Evolutionary conservation across 2,113 vertebrate genomes (phyloP).

Genomic region (Coryphaenoides rupestris): DNA sequence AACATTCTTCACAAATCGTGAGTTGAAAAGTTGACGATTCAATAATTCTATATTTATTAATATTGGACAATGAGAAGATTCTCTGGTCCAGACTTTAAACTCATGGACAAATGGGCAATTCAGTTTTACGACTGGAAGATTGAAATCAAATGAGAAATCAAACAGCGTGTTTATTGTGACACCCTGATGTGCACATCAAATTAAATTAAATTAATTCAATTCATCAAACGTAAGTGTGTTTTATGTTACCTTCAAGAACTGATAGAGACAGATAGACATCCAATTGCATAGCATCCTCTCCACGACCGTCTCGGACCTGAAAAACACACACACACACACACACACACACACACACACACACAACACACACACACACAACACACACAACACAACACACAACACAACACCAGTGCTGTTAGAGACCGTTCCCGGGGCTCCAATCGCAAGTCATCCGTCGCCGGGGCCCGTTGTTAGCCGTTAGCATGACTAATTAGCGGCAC

Average conservation of each 20-base stretch:
- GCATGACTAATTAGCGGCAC: constrained; percentile 66
- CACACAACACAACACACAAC: neutral
- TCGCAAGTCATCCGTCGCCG: constrained; percentile 51
- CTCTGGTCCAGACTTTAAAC: too few species aligned
- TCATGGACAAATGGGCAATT: too few species aligned
- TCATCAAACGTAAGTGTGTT: neutral
- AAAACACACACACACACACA: constrained; percentile 28
- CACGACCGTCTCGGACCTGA: constrained; percentile 94
- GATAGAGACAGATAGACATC: constrained; percentile 99
- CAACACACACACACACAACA: constrained; percentile 2
- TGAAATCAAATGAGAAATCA: too few species aligned
- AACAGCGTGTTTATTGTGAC: neutral
- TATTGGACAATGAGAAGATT: too few species aligned
- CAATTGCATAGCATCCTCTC: constrained; percentile 98
- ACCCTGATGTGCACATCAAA: neutral
- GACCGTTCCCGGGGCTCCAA: constrained; percentile 60
- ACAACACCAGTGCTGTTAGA: constrained; percentile 23
- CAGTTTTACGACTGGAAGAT: too few species aligned
- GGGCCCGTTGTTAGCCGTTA: constrained; percentile 48
- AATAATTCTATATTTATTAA: too few species aligned
- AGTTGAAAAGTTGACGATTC: too few species aligned
- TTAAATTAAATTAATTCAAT: neutral
- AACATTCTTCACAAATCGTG: too few species aligned
- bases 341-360: constrained; percentile 2
- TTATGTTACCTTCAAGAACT: constrained; percentile 88